Evolutionary conservation across 1,140 invertebrate genomes (phyloP), one percentile per base, ranked within the genome.

Genomic region (Anadara kagoshimensis): DNA sequence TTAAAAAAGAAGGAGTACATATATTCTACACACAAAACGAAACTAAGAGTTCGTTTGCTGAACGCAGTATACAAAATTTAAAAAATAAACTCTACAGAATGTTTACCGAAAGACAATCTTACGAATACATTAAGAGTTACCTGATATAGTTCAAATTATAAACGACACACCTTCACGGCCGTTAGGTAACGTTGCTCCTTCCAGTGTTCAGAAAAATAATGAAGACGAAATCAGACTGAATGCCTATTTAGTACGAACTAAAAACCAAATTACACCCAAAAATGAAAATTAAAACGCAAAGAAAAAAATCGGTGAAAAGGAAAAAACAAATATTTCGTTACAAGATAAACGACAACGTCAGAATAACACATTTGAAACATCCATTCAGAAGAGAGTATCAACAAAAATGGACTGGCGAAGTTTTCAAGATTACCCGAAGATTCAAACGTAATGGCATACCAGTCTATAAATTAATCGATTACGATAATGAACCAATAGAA

Each of bases 401-500:
- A 5, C 53, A 78, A 41, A 78, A 73, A 56, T 73, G 66, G 70
- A 73, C 71, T 22, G 41, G 20, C n/a, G 70, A 73, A 58, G 51
- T 59, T 64, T 78, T 78, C 57, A 70, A 59, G 56, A 54, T 78
- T 16, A 41, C 8, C 16, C 41, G 57, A 36, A 49, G 71, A 61
- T 69, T 66, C 20, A 47, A 65, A 29, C 70, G 56, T 57, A 49
- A 51, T 36, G 44, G 20, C 12, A 11, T 51, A 10, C 29, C 41
- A n/a, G n/a, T 41, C 8, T 78, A 78, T 47, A 67, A 57, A 54
- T 24, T 78, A 53, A 47, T 44, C 41, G 75, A 78, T 59, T 53
- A 29, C 12, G 47, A 22, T 1, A 54, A 63, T n/a, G 66, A 73
- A 20, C n/a, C 36, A 56, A 56, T 77, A 8, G 24, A 62, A 22